Conservation (phyloP, 2,113 vertebrate species). For the Elgaria multicarinata region DNA sequence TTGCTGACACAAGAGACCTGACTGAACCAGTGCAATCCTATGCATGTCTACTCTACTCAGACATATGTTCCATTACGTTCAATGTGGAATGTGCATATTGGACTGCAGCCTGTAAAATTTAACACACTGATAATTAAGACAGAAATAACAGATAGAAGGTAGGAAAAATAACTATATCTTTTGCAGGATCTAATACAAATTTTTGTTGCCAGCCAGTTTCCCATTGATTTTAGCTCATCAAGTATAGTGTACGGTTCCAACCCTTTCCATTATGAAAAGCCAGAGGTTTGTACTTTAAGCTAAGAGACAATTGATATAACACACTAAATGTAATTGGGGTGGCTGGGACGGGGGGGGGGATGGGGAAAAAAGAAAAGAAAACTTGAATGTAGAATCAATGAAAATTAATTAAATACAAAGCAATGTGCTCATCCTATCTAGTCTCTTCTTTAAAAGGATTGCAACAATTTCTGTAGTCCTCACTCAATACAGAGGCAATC, state of each 20-base stretch:
- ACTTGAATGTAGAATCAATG: slow-evolving; percentile 11
- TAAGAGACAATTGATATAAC: not conserved
- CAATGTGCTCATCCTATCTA: slow-evolving; percentile 15
- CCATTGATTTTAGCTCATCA: slow-evolving; percentile 40
- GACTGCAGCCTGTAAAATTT: not conserved
- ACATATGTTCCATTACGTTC: not conserved
- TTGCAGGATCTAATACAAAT: slow-evolving; percentile 42
- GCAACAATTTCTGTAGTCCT: not conserved
- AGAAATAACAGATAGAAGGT: slow-evolving; percentile 21
- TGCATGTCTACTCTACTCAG: not conserved
- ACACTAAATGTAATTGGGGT: not conserved
- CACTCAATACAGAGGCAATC: not conserved
- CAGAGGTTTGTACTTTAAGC: slow-evolving; percentile 18
- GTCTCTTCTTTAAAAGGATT: slow-evolving; percentile 7
- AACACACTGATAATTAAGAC: slow-evolving; percentile 33
- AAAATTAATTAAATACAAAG: slow-evolving; percentile 35
- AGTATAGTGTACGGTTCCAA: slow-evolving; percentile 33
- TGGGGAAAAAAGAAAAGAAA: not conserved
- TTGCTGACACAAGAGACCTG: slow-evolving; percentile 22
- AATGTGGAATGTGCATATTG: not conserved
- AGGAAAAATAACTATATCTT: slow-evolving; percentile 41
- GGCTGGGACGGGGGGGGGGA: not conserved
- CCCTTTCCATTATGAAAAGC: slow-evolving; percentile 33
- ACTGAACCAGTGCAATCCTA: slow-evolving; percentile 25
- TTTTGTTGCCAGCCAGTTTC: slow-evolving; percentile 41